Evolutionary conservation across 1,140 invertebrate species (phyloP).

Genomic region (Drosophila triauraria): DNA sequence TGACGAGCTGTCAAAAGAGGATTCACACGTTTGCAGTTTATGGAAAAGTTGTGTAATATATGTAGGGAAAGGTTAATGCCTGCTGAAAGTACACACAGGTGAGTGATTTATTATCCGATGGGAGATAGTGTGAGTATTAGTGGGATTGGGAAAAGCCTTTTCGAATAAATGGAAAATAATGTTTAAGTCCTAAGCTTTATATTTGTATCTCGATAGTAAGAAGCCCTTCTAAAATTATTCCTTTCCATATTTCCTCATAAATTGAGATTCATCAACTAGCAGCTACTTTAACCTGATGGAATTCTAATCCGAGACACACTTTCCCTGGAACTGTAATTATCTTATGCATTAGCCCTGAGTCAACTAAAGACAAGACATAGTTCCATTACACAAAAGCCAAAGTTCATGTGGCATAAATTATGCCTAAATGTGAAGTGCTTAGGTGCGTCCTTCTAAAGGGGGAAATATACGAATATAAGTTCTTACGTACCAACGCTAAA

Average conservation of each 20-base stretch:
- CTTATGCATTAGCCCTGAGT: slow-evolving; percentile 49
- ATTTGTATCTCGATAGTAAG: not conserved
- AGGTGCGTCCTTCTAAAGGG: slow-evolving; percentile 1
- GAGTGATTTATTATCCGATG: not conserved
- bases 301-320: slow-evolving; percentile 37
- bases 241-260: not conserved
- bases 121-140: not conserved
- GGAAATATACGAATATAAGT: too few species aligned
- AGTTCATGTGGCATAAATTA: slow-evolving; percentile 45
- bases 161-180: not conserved
- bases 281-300: slow-evolving; percentile 7
- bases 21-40: slow-evolving; percentile 47
- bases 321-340: slow-evolving; percentile 41
- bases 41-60: slow-evolving; percentile 7
- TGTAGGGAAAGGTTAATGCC: slow-evolving; percentile 1
- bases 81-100: not conserved
- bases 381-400: slow-evolving; percentile 42
- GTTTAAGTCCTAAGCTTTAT: not conserved
- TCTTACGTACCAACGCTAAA: not conserved
- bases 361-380: slow-evolving; percentile 41
- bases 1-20: slow-evolving; percentile 41
- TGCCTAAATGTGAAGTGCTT: slow-evolving; percentile 2
- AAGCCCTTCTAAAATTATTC: not conserved
- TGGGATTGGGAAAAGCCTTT: slow-evolving; percentile 1
- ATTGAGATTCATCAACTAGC: slow-evolving; percentile 2